Percentiles rank a stretch among this genome's conserved stretches.
Evolutionary conservation across 2,113 vertebrate genomes (phyloP).

Genomic region (Nannobrachium achirus): DNA sequence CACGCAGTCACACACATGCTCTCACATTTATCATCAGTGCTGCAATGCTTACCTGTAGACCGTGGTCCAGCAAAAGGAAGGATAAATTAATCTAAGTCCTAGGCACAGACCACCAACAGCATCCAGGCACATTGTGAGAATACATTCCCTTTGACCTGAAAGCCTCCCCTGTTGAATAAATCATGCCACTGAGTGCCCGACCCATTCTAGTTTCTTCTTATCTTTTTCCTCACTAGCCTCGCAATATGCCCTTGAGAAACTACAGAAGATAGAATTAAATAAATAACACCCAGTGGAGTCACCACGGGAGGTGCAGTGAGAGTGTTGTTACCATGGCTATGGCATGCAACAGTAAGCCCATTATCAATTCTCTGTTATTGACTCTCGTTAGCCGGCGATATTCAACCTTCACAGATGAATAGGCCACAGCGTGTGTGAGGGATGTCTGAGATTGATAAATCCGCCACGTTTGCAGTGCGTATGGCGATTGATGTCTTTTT

Average conservation of each 20-base stretch:
- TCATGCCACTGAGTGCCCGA: slow-evolving; percentile 59
- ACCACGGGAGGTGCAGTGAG: slow-evolving; percentile 50
- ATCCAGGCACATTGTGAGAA: slow-evolving; percentile 42
- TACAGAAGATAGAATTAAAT: slow-evolving; percentile 34
- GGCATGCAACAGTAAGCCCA: slow-evolving; percentile 65
- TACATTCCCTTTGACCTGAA: slow-evolving; percentile 68
- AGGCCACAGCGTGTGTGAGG: slow-evolving; percentile 43
- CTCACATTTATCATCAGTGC: slow-evolving; percentile 5
- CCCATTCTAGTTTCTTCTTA: slow-evolving; percentile 48
- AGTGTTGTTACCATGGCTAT: slow-evolving; percentile 78
- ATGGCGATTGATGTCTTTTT: slow-evolving; percentile 74
- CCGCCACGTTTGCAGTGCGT: slow-evolving; percentile 39
- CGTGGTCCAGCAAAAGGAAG: not conserved
- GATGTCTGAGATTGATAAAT: slow-evolving; percentile 59
- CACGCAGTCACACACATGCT: too few species aligned
- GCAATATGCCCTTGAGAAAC: slow-evolving; percentile 70
- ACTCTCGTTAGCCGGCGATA: slow-evolving; percentile 73
- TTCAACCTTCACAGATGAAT: slow-evolving; percentile 78
- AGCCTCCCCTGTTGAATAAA: slow-evolving; percentile 71
- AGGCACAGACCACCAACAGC: slow-evolving; percentile 55
- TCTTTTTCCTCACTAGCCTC: slow-evolving; percentile 56
- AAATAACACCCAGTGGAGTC: slow-evolving; percentile 32
- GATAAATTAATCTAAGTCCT: slow-evolving; percentile 42
- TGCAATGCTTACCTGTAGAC: slow-evolving; percentile 18
- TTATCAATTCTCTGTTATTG: slow-evolving; percentile 77